Evolutionary conservation across 1,140 invertebrate genomes (phyloP).

Genomic region (Trigoniulus corallinus): DNA sequence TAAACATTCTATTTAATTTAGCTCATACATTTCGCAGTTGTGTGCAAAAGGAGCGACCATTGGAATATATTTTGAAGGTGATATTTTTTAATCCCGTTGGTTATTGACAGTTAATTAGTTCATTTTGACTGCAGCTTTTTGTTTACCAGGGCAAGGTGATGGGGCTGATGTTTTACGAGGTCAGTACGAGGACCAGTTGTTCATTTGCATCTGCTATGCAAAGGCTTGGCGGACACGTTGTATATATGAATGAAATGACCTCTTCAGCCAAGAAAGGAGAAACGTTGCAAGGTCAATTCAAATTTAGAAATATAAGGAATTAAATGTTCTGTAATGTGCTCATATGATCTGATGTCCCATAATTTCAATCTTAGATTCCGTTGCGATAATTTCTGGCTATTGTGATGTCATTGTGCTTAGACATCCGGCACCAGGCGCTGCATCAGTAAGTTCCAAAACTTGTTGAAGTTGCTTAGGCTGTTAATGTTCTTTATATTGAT

Average conservation of each 20-base stretch:
- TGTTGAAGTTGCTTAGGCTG: neutral
- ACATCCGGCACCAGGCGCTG: conserved; percentile 84
- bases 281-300: conserved; percentile 63
- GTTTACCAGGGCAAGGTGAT: conserved; percentile 66
- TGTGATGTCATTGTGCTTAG: conserved; percentile 83
- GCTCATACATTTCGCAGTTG: conserved; percentile 69
- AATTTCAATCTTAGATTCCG: conserved; percentile 43
- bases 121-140: too few species aligned
- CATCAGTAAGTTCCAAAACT: conserved; percentile 41
- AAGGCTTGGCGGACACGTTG: conserved; percentile 76
- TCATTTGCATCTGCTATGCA: conserved; percentile 95
- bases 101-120: neutral
- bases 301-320: too few species aligned
- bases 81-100: too few species aligned
- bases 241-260: conserved; percentile 68
- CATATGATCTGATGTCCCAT: too few species aligned
- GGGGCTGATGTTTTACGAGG: conserved; percentile 94
- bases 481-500: neutral
- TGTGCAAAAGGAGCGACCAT: conserved; percentile 59
- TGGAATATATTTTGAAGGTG: conserved; percentile 72
- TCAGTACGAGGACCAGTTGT: conserved; percentile 85
- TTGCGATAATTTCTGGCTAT: conserved; percentile 68
- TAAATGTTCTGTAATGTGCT: too few species aligned
- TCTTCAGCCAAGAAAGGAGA: conserved; percentile 96
- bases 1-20: conserved; percentile 87